Percentiles rank a stretch among this genome's conserved stretches.
Evolutionary conservation across 2,113 vertebrate species (phyloP).

Genomic region (Nansenia antarctica): DNA sequence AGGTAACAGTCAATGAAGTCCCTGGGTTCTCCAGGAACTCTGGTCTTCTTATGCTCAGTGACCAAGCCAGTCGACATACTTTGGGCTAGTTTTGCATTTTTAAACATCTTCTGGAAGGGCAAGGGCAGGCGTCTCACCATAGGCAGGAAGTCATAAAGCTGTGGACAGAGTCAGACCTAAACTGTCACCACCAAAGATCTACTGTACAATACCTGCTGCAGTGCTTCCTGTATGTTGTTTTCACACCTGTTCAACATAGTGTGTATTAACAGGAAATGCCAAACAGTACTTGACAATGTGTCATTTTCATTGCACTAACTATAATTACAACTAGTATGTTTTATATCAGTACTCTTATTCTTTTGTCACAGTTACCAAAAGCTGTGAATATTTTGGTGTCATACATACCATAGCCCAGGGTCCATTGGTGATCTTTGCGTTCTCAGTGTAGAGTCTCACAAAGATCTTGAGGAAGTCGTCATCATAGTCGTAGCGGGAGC

Average conservation of each 20-base stretch:
- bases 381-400: no score
- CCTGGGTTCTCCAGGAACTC: constrained; percentile 41
- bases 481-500: constrained; percentile 61
- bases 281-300: no score
- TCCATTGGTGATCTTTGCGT: constrained; percentile 32
- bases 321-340: no score
- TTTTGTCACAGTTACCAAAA: no score
- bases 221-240: neutral
- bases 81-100: constrained; percentile 9
- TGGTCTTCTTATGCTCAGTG: constrained; percentile 30
- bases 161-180: no score
- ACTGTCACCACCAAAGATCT: neutral
- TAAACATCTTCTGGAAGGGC: constrained; percentile 45
- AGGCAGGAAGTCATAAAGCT: constrained; percentile 39
- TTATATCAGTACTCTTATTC: no score
- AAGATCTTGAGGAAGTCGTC: constrained; percentile 57
- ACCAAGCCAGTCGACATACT: constrained; percentile 26
- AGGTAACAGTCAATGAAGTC: constrained; percentile 58
- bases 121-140: constrained; percentile 35
- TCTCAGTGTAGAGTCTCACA: constrained; percentile 20
- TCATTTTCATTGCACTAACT: no score
- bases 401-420: constrained; percentile 46
- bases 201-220: neutral
- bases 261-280: no score
- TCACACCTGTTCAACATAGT: no score